Evolutionary conservation across 2,888 invertebrate species (phyloP).

Genomic region (Thereva nobilitata): DNA sequence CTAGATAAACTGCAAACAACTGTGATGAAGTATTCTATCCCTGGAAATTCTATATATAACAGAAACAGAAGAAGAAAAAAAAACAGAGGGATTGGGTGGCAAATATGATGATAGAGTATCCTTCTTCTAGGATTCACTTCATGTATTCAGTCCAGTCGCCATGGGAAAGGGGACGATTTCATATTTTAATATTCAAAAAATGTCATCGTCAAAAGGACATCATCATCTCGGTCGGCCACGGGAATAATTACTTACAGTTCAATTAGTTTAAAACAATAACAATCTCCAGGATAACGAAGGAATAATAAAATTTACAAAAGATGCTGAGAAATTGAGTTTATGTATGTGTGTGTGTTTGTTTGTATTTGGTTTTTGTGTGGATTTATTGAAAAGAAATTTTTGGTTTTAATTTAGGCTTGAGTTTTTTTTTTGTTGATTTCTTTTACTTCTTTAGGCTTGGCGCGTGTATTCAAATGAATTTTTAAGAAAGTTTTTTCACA

Average conservation of each 20-base stretch:
- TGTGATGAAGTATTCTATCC: constrained; percentile 12
- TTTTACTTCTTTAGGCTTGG: no score
- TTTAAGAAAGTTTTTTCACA: no score
- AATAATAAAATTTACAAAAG: constrained; percentile 23
- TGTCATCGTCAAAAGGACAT: constrained; percentile 40
- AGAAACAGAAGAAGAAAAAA: no score
- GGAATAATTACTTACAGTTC: constrained; percentile 41
- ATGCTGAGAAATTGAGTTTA: background rate
- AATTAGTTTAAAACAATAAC: constrained; percentile 41
- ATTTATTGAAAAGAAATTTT: no score
- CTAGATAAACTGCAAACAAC: constrained; percentile 29
- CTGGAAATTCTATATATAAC: background rate
- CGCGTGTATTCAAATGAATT: no score
- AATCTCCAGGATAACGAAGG: constrained; percentile 20
- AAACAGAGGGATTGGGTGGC: no score
- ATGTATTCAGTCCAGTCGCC: background rate
- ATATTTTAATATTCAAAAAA: constrained; percentile 41
- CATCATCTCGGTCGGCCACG: constrained; percentile 29
- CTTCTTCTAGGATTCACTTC: no score
- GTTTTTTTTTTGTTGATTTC: no score
- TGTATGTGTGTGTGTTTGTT: no score
- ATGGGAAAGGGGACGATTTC: constrained; percentile 30
- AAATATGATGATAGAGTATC: no score
- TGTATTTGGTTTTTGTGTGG: no score
- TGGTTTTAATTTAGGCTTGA: no score